Evolutionary conservation across 1,140 invertebrate species (phyloP), one percentile per base, ranked within the genome.

Genomic region (Belonocnema kinseyi): DNA sequence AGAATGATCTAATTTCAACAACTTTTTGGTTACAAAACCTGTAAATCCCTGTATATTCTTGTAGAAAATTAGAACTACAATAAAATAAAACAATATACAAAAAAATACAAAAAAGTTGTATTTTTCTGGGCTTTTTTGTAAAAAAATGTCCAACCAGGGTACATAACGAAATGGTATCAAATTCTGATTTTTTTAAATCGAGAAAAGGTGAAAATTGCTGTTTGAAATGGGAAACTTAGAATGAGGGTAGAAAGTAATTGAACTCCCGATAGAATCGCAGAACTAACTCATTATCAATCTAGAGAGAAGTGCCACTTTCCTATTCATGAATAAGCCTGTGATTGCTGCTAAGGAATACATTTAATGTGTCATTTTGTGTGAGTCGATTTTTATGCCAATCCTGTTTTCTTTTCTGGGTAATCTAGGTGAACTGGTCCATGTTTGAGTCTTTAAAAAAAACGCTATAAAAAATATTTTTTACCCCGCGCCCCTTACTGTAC

Each of bases 371-470:
- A 58, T 58, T 66, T 14, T n/a, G 26, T 16, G 40, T 46, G 13
- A 66, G 16, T 26, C 73, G 54, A 5, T 77, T 72, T 73, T 77
- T 54, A 77, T 56, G 70, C 54, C 56, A 77, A 77, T 77, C 76
- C 71, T 77, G 71, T 77, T 77, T 58, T 54, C 72, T 77, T 77
- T 77, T 72, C 76, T 66, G 53, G 33, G 61, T 26, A 52, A 77
- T 77, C 76, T 77, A 77, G 76, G 76, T 73, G 76, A 77, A 74
- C 72, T 50, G 58, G 61, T 74, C 72, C 61, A 33, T 21, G 33
- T 46, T 66, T 66, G 21, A 66, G n/a, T 17, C 58, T 66, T 66
- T 66, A 33, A 16, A 5, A 21, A 17, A 17, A n/a, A 19, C 17
- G n/a, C 26, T 5, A 26, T 26, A 26, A 26, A 26, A 26, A 26